Base-by-base conservation (phyloP, 2,113 vertebrate genomes). In the Thunnus maccoyii region DNA sequence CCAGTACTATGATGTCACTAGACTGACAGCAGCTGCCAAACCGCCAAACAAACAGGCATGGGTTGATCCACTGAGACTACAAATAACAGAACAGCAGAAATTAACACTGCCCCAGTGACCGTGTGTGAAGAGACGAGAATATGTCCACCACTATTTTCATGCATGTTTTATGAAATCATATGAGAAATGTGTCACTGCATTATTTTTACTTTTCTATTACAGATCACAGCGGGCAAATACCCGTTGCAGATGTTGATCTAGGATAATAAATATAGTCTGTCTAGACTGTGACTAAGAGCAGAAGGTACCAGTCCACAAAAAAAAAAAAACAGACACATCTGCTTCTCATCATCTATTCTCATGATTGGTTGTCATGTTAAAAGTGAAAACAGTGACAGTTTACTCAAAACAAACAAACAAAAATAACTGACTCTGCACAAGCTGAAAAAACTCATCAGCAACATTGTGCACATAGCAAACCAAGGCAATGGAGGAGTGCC, bases 1-100 rank as follows among this genome's bases (percentile, higher is more conserved):
- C 80, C 91, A 88, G 72, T 20, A 54, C 48, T 4, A 50, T 85
- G 80, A 90, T 82, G 63, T 89, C 88, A 89, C 61, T 17, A 74
- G 55, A 74, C 48, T 60, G 67, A 76, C 67, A 78, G 84, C 63
- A 18, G 72, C 82, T 87, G 89, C 86, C 84, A 91, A 88, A 72
- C 63, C 75, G 51, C 17, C 68, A 74, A 83, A 86, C 68, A 85
- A 78, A 78, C 77, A 82, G 20, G 56, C 65, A 71, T 25, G 63
- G 76, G 86, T 56, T 60, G 60, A 77, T 72, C 56, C 41, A 46
- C 79, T 47, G 65, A 71, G 73, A 54, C 76, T 63, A 68, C 60
- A 72, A 91, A 83, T 66, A 80, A 82, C 82, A 79, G 36, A 56
- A 54, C 4, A 44, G 76, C 66, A 62, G 60, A 72, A 74, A 87